phyloP scores from a whole-genome alignment of 2,113 vertebrate species.

The Sprattus sprattus region DNA sequence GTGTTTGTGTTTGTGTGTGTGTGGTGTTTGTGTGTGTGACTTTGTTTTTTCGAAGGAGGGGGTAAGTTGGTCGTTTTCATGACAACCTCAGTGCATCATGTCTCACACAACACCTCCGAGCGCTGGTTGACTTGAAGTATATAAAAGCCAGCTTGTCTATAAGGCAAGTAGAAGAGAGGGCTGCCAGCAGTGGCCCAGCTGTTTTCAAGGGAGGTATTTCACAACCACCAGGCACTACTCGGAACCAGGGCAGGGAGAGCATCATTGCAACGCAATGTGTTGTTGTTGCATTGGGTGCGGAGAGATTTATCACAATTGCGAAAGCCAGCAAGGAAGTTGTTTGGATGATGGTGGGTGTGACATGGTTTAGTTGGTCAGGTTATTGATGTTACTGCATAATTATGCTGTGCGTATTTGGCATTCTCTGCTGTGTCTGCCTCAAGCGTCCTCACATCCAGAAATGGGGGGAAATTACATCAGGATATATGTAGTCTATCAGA shows the following conservation, averaged over 20 bases:
- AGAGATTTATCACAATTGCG: background rate
- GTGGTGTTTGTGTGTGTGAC: background rate
- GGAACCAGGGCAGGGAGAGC: background rate
- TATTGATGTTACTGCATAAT: background rate
- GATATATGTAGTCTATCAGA: background rate
- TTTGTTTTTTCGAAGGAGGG: no score
- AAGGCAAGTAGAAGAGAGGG: background rate
- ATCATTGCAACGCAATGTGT: background rate
- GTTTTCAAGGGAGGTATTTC: background rate
- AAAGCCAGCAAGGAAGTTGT: background rate
- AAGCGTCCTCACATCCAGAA: background rate
- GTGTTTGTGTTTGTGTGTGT: no score
- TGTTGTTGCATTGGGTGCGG: background rate
- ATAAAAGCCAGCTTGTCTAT: background rate
- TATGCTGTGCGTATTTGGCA: background rate
- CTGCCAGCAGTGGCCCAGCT: background rate
- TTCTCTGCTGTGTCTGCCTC: background rate
- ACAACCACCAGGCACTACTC: background rate
- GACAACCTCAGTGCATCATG: background rate
- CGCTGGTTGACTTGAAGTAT: background rate
- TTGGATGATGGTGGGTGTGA: background rate
- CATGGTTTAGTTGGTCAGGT: background rate
- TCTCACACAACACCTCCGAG: slow-evolving; percentile 10
- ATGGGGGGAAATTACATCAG: background rate
- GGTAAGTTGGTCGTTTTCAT: background rate